A percentile compares a stretch with the other conserved stretches of the same genome.
These are phyloP conservation scores for Acanthis flammea DNA, from an alignment of 2,797 vertebrate species.

Conservation along the genomic window DNA sequence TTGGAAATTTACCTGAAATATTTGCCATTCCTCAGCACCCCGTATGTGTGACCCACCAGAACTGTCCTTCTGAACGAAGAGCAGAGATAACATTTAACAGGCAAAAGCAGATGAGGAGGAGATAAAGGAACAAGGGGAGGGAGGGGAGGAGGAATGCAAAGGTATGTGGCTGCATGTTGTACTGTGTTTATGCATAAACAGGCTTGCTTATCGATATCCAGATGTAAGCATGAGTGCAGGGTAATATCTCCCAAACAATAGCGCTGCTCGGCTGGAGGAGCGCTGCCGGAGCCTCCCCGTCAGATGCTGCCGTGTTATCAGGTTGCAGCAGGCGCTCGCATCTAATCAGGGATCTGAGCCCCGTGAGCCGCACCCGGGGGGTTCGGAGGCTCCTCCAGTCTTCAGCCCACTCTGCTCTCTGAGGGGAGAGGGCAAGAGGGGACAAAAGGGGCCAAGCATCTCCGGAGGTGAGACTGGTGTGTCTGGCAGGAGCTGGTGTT, in stretches of 20 bases:
- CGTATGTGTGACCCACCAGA: neutral
- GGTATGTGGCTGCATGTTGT: conserved; percentile 48
- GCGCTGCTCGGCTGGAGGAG: neutral
- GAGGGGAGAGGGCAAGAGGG: neutral
- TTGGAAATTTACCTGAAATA: neutral
- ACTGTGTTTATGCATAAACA: conserved; percentile 57
- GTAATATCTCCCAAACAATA: conserved; percentile 49
- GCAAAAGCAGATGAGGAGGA: conserved; percentile 11
- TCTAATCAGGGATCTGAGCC: conserved; percentile 54
- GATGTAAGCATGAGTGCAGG: neutral
- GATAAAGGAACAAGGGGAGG: neutral
- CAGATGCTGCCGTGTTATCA: conserved; percentile 47
- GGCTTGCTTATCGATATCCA: conserved; percentile 46
- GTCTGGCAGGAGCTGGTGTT: neutral
- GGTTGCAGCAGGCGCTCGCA: conserved; percentile 54
- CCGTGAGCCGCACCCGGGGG: neutral
- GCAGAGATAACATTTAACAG: conserved; percentile 1
- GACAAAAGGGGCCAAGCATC: neutral
- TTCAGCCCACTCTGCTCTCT: neutral
- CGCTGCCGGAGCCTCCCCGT: conserved; percentile 11
- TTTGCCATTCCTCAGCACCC: neutral
- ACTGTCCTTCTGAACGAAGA: neutral
- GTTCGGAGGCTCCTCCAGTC: conserved; percentile 11
- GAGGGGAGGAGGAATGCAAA: conserved; percentile 17
- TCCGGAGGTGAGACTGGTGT: neutral